Evolutionary conservation across 2,888 invertebrate species (phyloP), one percentile per base, ranked within the genome.

Genomic region (Netelia virgata): DNA sequence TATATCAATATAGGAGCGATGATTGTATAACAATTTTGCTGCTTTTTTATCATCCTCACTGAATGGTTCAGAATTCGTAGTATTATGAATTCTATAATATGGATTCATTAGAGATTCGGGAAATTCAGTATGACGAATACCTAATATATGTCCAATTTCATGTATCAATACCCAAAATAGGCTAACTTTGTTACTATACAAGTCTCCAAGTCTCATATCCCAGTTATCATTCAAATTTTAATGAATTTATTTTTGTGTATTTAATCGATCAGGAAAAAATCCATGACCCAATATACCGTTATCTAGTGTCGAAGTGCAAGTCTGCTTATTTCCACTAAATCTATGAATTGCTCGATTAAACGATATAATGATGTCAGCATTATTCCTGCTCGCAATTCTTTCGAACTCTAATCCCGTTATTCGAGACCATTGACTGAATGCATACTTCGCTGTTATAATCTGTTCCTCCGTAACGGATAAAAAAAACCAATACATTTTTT

Each of bases 131-230:
- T 64, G 64, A 0, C 41, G 41, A 11, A 64, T 36, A 16, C 64
- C 41, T 41, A 64, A 36, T 9, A 16, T 14, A 64, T 64, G 64
- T 41, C 64, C 64, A 41, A 64, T 36, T 36, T 64, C 64, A 41
- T 64, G 64, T n/a, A 64, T 3, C 36, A 43, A 1, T 5, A 64
- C 64, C n/a, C 41, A 36, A 41, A 41, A 64, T 41, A 64, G 16
- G 41, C 64, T 64, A n/a, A n/a, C 3, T 64, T 41, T 16, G 41
- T 64, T n/a, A n/a, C 0, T 3, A 11, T 41, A 2, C n/a, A 41
- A 0, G 3, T 50, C 9, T 50, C 50, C 50, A 3, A 50, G 50
- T 9, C 9, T 11, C 8, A 14, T 5, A 64, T 36, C 16, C 41
- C 64, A 64, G 14, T 11, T 3, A n/a, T 14, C 16, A 6, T 36